phyloP scores from a whole-genome alignment of 2,888 invertebrate species.

The Bellardia bayeri region DNA sequence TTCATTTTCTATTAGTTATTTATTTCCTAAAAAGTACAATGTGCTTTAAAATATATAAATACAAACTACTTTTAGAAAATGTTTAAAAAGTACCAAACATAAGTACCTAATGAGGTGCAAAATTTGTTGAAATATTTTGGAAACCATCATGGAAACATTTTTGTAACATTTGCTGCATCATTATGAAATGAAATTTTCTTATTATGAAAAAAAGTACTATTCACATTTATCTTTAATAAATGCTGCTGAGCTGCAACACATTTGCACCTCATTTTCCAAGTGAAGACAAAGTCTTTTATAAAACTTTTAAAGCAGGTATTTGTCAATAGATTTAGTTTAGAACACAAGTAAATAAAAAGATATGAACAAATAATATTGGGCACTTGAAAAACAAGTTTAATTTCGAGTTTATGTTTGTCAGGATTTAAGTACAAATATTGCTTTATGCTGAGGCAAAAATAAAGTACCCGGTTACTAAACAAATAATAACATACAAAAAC shows the following conservation, averaged over 20 bases:
- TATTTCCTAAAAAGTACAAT: too few species aligned
- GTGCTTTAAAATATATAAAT: too few species aligned
- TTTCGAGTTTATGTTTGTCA: slow-evolving; percentile 34
- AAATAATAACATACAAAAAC: background rate
- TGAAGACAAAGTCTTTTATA: background rate
- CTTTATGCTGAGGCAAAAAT: background rate
- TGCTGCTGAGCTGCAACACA: background rate
- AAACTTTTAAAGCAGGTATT: background rate
- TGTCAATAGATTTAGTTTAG: slow-evolving; percentile 26
- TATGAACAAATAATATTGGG: background rate
- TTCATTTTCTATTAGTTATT: too few species aligned
- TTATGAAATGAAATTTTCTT: too few species aligned
- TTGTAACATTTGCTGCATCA: too few species aligned
- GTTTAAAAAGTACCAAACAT: too few species aligned
- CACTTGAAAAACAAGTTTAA: slow-evolving; percentile 25
- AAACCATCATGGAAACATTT: too few species aligned
- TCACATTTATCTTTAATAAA: background rate
- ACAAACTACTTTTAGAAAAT: too few species aligned
- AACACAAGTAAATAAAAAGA: slow-evolving; percentile 12
- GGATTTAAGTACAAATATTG: slow-evolving; percentile 49
- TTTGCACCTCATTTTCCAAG: background rate
- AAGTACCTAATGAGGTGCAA: too few species aligned
- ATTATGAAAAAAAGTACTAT: too few species aligned
- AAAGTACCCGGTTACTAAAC: background rate
- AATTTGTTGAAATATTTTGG: too few species aligned